Percentiles rank a stretch among this genome's conserved stretches.
Evolutionary conservation across 2,797 vertebrate species (phyloP).

Genomic region (Microcaecilia unicolor): DNA sequence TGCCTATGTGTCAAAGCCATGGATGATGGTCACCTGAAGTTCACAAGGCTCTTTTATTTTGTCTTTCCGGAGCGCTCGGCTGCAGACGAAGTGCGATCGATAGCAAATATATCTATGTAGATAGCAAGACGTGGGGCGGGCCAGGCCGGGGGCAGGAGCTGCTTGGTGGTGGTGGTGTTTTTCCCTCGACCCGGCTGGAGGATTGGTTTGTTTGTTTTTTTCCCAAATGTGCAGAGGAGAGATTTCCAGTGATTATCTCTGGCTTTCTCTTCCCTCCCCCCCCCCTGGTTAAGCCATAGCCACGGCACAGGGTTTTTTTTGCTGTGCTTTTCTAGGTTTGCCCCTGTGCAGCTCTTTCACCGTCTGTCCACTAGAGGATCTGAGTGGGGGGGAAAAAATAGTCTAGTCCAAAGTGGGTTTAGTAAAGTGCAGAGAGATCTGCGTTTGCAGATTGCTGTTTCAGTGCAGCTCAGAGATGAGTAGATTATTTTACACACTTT

Average conservation of each 20-base stretch:
- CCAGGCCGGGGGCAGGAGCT: conserved; percentile 7
- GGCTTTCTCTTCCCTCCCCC: conserved; percentile 10
- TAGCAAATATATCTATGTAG: conserved; percentile 44
- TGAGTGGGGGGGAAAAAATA: conserved; percentile 24
- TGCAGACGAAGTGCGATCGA: conserved; percentile 78
- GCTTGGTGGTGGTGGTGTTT: too few relatives aligned
- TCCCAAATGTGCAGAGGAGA: too few relatives aligned
- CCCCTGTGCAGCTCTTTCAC: conserved; percentile 47
- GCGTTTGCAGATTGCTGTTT: conserved; percentile 16
- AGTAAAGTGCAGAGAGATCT: conserved; percentile 13
- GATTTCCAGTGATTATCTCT: too few relatives aligned
- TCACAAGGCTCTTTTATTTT: conserved; percentile 58
- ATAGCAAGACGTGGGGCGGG: background rate
- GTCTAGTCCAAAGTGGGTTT: conserved; percentile 24
- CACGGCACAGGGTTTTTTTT: conserved; percentile 25
- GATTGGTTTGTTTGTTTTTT: too few relatives aligned
- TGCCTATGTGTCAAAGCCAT: conserved; percentile 66
- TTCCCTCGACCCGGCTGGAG: too few relatives aligned
- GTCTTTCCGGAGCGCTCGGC: conserved; percentile 64
- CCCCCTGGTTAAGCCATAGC: conserved; percentile 17
- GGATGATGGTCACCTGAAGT: conserved; percentile 97
- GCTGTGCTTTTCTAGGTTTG: conserved; percentile 35
- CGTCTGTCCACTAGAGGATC: conserved; percentile 62
- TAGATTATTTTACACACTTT: background rate
- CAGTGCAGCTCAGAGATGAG: background rate